Evolutionary conservation across 2,797 vertebrate species (phyloP).

Genomic region (Lateolabrax maculatus): DNA sequence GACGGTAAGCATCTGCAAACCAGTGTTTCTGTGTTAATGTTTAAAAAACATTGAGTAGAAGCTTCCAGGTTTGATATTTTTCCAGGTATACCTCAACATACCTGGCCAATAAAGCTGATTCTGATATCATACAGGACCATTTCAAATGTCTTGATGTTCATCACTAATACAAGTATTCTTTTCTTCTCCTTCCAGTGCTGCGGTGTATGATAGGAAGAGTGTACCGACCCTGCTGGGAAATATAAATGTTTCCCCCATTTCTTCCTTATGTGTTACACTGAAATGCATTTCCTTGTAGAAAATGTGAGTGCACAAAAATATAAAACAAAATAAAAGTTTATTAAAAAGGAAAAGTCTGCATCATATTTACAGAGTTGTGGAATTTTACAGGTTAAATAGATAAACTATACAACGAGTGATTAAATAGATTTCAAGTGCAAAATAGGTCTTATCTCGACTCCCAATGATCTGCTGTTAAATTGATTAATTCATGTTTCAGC

Average conservation of each 20-base stretch:
- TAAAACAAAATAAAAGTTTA: slow-evolving; percentile 79
- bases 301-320: slow-evolving; percentile 30
- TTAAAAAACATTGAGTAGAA: not conserved
- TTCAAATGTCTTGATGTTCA: not conserved
- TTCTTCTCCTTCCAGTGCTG: slow-evolving; percentile 84
- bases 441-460: not conserved
- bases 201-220: slow-evolving; percentile 98
- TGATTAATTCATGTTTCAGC: not conserved
- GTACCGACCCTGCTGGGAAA: slow-evolving; percentile 95
- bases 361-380: slow-evolving; percentile 41
- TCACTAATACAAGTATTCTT: slow-evolving; percentile 6
- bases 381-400: slow-evolving; percentile 16
- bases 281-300: slow-evolving; percentile 46
- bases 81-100: not conserved
- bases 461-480: slow-evolving; percentile 28
- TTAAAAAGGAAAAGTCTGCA: slow-evolving; percentile 71
- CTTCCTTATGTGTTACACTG: not conserved
- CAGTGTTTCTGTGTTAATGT: not conserved
- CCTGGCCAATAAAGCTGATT: not conserved
- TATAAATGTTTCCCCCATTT: slow-evolving; percentile 57
- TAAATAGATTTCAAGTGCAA: slow-evolving; percentile 28
- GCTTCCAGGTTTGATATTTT: not conserved
- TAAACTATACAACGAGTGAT: slow-evolving; percentile 15
- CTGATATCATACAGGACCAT: not conserved
- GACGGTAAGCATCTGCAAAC: slow-evolving; percentile 86